Evolutionary conservation across 2,888 invertebrate species (phyloP), one percentile per base, ranked within the genome.

Genomic region (Sthenelais limicola): DNA sequence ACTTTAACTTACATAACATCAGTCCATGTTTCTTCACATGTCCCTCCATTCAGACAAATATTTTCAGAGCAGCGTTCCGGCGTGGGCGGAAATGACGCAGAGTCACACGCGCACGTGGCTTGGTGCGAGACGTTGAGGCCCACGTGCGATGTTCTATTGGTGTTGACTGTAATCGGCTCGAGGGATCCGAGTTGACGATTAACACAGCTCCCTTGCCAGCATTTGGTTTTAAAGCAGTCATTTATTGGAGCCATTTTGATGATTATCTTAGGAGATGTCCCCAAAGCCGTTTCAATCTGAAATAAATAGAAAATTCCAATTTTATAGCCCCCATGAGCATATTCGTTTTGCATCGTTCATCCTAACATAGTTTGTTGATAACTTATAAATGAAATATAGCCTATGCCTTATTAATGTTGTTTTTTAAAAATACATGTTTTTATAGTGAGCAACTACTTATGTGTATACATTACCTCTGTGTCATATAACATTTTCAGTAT

Each of bases 171-270:
- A 83, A 80, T 77, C 3, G 87, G 86, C 18, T 74, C 56, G 35
- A 52, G 79, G 48, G 69, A 80, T n/a, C 83, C 77, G 26, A 95
- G 94, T 77, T 97, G 90, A 21, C 93, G 92, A 88, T 97, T 98
- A 30, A 96, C 95, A 88, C 98, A 98, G 15, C 97, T 97, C 18
- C 97, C 97, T 24, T 77, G 76, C 69, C 82, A 82, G 33, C 76
- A 76, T 3, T 21, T 35, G 71, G 86, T 85, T 56, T 81, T 73
- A n/a, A 78, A 71, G 77, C 87, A 87, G 82, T 88, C 86, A 79
- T 89, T 97, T 80, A 99, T 97, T 76, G 97, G 97, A 26, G 98
- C 96, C 97, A 97, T 97, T 18, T 95, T 95, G 74, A 98, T 96
- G 1, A 4, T 3, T 12, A 56, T 24, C 9, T 54, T 54, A 26